A percentile compares a stretch with the other conserved stretches of the same genome.
phyloP scores from a whole-genome alignment of 2,888 invertebrate species.

The Branchipolynoe longqiensis region DNA sequence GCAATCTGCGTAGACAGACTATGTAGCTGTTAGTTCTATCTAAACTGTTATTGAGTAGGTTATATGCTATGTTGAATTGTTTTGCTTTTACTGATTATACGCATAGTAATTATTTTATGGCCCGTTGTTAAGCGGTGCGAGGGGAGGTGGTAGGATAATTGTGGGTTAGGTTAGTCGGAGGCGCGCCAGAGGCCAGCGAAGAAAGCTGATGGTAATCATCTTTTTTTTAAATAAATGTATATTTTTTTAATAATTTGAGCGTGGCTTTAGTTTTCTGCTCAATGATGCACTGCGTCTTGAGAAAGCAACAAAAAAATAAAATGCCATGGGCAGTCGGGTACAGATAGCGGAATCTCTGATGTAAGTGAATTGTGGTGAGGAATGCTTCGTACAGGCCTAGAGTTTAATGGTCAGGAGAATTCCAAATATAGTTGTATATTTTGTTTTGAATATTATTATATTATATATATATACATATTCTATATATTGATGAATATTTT shows the following conservation, averaged over 20 bases:
- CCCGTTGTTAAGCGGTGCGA: not conserved
- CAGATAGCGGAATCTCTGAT: too few species aligned
- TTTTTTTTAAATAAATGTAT: too few species aligned
- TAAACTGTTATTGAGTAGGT: slow-evolving; percentile 32
- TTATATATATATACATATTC: slow-evolving; percentile 50
- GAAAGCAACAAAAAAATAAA: too few species aligned
- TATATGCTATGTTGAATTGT: slow-evolving; percentile 52
- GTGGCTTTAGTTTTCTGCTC: too few species aligned
- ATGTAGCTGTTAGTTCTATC: slow-evolving; percentile 44
- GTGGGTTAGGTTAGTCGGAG: slow-evolving; percentile 19
- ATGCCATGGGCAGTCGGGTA: too few species aligned
- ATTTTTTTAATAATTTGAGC: too few species aligned
- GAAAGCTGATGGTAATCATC: too few species aligned
- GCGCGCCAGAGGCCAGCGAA: not conserved
- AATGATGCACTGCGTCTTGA: too few species aligned
- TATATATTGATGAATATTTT: slow-evolving; percentile 54
- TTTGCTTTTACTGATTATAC: slow-evolving; percentile 52
- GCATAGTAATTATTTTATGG: slow-evolving; percentile 42
- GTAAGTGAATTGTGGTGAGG: too few species aligned
- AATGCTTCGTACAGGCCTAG: slow-evolving; percentile 37
- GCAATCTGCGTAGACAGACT: slow-evolving; percentile 50
- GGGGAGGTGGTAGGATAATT: slow-evolving; percentile 35
- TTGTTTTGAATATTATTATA: slow-evolving; percentile 50
- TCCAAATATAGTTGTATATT: slow-evolving; percentile 58
- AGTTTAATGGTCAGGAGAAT: slow-evolving; percentile 53